Percentiles rank a stretch among this genome's conserved stretches.
phyloP scores from a whole-genome alignment of 2,113 vertebrate genomes.

The Hemichromis elongatus region DNA sequence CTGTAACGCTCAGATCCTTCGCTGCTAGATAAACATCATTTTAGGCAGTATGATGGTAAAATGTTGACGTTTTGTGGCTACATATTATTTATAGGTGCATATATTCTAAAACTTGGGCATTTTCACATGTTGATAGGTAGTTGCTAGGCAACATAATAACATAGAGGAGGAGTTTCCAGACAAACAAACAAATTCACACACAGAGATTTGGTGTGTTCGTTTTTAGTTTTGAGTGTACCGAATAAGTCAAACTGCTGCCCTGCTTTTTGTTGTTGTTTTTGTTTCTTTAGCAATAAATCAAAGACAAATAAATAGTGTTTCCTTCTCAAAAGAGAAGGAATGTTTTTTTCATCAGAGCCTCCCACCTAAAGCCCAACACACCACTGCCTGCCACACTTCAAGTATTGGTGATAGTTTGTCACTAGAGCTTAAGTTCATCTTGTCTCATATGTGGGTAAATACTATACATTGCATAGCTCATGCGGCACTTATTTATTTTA shows the following conservation, averaged over 20 bases:
- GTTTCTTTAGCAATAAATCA: not conserved
- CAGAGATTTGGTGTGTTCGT: not conserved
- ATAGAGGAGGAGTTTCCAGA: not conserved
- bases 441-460: conserved; percentile 76
- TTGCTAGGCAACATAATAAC: not conserved
- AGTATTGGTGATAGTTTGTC: conserved; percentile 81
- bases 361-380: not conserved
- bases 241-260: not conserved
- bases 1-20: not conserved
- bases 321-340: not conserved
- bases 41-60: not conserved
- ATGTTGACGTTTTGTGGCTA: not conserved
- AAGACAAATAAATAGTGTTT: not conserved
- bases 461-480: conserved; percentile 98
- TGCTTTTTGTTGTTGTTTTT: not conserved
- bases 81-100: not conserved
- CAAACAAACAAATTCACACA: not conserved
- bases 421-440: conserved; percentile 80
- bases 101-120: not conserved
- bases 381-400: conserved; percentile 69
- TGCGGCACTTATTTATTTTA: conserved; percentile 77
- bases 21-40: not conserved
- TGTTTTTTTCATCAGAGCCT: not conserved
- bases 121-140: not conserved
- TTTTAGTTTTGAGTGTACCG: not conserved